Evolutionary conservation across 1,140 invertebrate genomes (phyloP).

Genomic region (Apis mellifera): DNA sequence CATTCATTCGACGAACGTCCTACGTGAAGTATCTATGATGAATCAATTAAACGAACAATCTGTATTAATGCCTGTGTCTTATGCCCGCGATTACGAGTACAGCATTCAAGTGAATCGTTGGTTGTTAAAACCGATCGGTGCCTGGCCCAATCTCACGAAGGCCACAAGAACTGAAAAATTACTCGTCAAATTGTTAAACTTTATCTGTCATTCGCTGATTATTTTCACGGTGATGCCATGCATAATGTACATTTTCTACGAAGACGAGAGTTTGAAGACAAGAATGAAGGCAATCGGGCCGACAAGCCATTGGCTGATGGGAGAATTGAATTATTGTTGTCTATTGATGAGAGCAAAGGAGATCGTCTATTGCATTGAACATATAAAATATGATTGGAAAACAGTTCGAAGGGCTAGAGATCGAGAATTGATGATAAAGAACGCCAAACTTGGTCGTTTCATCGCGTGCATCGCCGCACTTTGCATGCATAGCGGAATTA

Average conservation of each 20-base stretch:
- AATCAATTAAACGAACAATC: background rate
- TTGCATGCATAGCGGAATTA: slow-evolving; percentile 68
- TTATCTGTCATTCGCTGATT: slow-evolving; percentile 40
- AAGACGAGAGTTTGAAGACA: slow-evolving; percentile 49
- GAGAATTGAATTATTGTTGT: slow-evolving; percentile 67
- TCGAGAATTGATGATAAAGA: slow-evolving; percentile 48
- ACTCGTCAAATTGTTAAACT: background rate
- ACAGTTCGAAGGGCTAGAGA: background rate
- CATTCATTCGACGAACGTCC: background rate
- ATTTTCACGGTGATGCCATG: slow-evolving; percentile 41
- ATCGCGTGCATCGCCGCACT: slow-evolving; percentile 55
- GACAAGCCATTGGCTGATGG: slow-evolving; percentile 69
- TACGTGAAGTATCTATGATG: slow-evolving; percentile 24
- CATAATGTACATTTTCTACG: slow-evolving; percentile 51
- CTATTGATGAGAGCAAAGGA: slow-evolving; percentile 51
- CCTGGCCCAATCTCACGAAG: slow-evolving; percentile 18
- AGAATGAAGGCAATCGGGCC: slow-evolving; percentile 69
- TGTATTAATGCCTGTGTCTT: background rate
- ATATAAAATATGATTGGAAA: slow-evolving; percentile 52
- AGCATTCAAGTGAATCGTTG: slow-evolving; percentile 53
- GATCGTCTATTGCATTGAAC: slow-evolving; percentile 56
- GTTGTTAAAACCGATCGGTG: slow-evolving; percentile 53
- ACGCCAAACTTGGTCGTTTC: slow-evolving; percentile 44
- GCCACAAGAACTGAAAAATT: background rate
- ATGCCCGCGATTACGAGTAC: slow-evolving; percentile 33